These are phyloP conservation scores for Hydrolagus affinis DNA, from an alignment of 2,113 vertebrate species.

Conservation along the genomic window DNA sequence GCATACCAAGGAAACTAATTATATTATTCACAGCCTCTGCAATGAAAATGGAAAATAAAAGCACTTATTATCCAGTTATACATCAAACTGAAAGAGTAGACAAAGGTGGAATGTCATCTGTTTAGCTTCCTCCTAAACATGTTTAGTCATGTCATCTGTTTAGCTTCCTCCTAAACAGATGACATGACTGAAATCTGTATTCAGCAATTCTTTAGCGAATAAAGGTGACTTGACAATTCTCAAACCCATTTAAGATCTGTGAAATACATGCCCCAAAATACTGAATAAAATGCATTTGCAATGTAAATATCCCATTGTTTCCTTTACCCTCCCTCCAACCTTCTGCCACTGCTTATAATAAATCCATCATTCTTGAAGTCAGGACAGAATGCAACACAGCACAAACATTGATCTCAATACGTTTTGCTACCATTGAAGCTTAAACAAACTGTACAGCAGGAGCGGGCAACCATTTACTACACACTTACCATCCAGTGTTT, in stretches of 20 bases:
- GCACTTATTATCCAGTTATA: neutral
- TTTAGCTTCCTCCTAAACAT: no score
- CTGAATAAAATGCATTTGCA: neutral
- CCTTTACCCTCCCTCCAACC: neutral
- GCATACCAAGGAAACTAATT: slow-evolving; percentile 91
- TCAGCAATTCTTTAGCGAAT: no score
- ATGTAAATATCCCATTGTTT: neutral
- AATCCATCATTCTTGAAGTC: neutral
- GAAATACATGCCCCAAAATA: no score
- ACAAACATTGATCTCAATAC: neutral
- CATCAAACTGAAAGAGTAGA: neutral
- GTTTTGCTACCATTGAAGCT: neutral
- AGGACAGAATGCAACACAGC: neutral
- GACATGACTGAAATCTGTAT: no score
- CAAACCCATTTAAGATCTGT: no score
- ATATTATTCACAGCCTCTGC: slow-evolving; percentile 93
- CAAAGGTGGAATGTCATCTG: neutral
- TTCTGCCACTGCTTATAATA: neutral
- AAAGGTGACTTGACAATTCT: no score
- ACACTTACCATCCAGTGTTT: slow-evolving; percentile 79
- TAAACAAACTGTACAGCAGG: neutral
- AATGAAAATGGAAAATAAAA: slow-evolving; percentile 34
- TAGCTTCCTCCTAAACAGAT: no score
- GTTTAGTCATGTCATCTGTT: no score
- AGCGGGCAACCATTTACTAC: neutral